Conservation (phyloP, 2,797 vertebrate genomes). For the Ispidina picta region DNA sequence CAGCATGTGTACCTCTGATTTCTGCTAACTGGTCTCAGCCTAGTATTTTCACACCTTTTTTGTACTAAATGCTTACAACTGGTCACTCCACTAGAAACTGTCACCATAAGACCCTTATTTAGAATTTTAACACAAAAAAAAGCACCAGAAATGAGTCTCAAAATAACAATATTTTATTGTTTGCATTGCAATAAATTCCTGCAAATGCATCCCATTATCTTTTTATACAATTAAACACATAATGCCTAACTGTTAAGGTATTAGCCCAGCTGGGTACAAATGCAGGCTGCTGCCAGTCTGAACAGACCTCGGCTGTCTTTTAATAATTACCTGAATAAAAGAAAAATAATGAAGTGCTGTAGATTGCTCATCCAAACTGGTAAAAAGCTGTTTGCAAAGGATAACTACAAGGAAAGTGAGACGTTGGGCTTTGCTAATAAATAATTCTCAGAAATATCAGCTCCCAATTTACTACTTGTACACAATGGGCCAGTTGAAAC, state of each 20-base stretch:
- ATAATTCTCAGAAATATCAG: constrained; percentile 86
- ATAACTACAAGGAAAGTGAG: constrained; percentile 70
- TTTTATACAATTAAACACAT: constrained; percentile 69
- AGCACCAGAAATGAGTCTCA: constrained; percentile 61
- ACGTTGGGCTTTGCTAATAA: constrained; percentile 79
- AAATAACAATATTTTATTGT: constrained; percentile 59
- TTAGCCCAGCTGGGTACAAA: constrained; percentile 48
- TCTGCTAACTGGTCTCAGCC: constrained; percentile 88
- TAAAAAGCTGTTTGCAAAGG: constrained; percentile 80
- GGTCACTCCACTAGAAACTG: constrained; percentile 80
- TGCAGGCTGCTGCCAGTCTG: constrained; percentile 42
- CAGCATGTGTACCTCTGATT: constrained; percentile 85
- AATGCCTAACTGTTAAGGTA: constrained; percentile 48
- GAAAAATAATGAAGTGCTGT: constrained; percentile 64
- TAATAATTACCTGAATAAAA: constrained; percentile 74
- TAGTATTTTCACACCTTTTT: constrained; percentile 86
- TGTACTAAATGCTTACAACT: constrained; percentile 85
- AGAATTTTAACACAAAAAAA: constrained; percentile 83
- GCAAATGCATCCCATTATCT: constrained; percentile 56
- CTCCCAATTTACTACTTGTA: constrained; percentile 88
- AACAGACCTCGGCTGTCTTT: constrained; percentile 49
- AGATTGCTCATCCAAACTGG: constrained; percentile 73
- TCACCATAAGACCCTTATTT: constrained; percentile 82
- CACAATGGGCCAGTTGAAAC: constrained; percentile 92
- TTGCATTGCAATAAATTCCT: constrained; percentile 62